Conservation (phyloP, 1,140 invertebrate genomes). For the Lucilia sericata region DNA sequence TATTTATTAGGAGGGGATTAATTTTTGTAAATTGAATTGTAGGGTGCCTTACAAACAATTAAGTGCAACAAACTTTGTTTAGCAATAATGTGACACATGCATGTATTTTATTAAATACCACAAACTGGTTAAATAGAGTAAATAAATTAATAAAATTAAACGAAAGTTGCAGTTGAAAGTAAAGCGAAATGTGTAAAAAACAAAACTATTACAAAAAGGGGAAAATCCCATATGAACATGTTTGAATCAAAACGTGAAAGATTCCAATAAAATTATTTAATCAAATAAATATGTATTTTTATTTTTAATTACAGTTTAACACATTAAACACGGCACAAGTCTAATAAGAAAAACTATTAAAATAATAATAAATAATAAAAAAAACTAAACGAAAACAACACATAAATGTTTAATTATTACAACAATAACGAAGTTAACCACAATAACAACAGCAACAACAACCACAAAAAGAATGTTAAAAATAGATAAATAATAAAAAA, state of each 20-base stretch:
- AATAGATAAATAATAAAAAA: not conserved
- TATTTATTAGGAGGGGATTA: too few relatives aligned
- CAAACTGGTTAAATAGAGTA: not conserved
- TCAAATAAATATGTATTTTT: slow-evolving; percentile 4
- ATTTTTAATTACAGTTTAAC: slow-evolving; percentile 24
- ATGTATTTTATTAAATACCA: not conserved
- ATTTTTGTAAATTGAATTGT: too few relatives aligned
- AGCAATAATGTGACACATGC: not conserved
- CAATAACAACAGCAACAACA: slow-evolving; percentile 27
- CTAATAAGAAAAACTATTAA: not conserved
- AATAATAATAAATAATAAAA: slow-evolving; percentile 19
- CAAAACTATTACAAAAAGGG: not conserved
- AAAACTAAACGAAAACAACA: not conserved
- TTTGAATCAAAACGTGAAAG: not conserved
- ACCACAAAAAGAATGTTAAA: slow-evolving; percentile 4
- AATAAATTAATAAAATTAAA: slow-evolving; percentile 2
- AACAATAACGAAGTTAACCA: not conserved
- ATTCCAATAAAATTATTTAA: slow-evolving; percentile 32
- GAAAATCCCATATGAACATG: not conserved
- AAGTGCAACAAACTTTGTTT: too few relatives aligned
- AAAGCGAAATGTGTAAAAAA: not conserved
- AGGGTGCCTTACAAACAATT: too few relatives aligned
- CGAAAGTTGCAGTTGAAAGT: not conserved
- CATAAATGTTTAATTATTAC: slow-evolving; percentile 21
- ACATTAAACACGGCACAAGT: too few relatives aligned